These are phyloP conservation scores for Venusia cambrica DNA, from an alignment of 2,888 invertebrate genomes.

Conservation along the genomic window DNA sequence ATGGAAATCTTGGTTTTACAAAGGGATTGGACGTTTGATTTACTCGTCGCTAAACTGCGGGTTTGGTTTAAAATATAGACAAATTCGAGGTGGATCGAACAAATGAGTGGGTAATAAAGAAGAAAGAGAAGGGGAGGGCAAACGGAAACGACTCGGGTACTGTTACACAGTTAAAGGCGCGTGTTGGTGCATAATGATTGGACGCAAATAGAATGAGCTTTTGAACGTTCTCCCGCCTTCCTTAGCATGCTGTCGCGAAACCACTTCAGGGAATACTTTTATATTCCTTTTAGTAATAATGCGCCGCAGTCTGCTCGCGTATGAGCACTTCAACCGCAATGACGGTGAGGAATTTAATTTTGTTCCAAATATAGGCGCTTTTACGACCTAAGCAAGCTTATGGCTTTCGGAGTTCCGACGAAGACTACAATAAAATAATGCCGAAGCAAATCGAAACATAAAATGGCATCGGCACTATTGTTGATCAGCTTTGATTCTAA, in stretches of 20 bases:
- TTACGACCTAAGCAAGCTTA: slow-evolving; percentile 28
- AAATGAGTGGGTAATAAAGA: slow-evolving; percentile 56
- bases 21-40: slow-evolving; percentile 31
- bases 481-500: too few relatives aligned
- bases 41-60: slow-evolving; percentile 35
- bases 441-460: too few relatives aligned
- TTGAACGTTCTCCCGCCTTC: slow-evolving; percentile 50
- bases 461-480: too few relatives aligned
- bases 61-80: slow-evolving; percentile 39
- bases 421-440: slow-evolving; percentile 24
- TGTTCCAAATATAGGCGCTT: slow-evolving; percentile 30
- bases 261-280: slow-evolving; percentile 62
- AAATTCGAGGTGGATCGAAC: slow-evolving; percentile 49
- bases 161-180: slow-evolving; percentile 73
- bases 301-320: slow-evolving; percentile 33
- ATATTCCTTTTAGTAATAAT: slow-evolving; percentile 51
- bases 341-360: slow-evolving; percentile 34
- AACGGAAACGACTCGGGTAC: slow-evolving; percentile 72
- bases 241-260: slow-evolving; percentile 66
- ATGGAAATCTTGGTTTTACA: slow-evolving; percentile 26
- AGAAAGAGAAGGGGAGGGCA: slow-evolving; percentile 51
- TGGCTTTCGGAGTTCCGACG: slow-evolving; percentile 22
- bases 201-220: slow-evolving; percentile 68
- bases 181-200: slow-evolving; percentile 75
- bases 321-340: slow-evolving; percentile 37